Evolutionary conservation across 92 coral and sea anemone species (phyloP).

Genomic region (Phenganax marumi): DNA sequence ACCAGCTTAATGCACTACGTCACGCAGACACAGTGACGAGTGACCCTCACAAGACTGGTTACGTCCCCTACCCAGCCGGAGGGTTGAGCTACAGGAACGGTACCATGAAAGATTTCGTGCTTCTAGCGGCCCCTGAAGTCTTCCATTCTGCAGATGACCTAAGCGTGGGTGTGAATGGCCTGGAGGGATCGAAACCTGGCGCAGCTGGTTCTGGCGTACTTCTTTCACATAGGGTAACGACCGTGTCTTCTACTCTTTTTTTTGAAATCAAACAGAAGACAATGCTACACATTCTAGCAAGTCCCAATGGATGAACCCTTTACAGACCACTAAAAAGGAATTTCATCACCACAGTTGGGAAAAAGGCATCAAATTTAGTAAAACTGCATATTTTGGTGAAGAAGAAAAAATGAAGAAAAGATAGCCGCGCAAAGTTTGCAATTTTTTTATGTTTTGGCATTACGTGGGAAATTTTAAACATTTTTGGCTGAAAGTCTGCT

Average conservation of each 20-base stretch:
- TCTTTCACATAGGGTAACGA: conserved; percentile 85
- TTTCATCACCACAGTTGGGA: too few species aligned
- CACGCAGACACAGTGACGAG: conserved; percentile 73
- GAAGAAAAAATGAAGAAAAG: too few species aligned
- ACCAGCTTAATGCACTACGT: conserved; percentile 59
- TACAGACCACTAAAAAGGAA: too few species aligned
- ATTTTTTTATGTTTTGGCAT: too few species aligned
- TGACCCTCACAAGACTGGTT: conserved; percentile 85
- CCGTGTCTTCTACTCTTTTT: neutral
- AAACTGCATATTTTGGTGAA: too few species aligned
- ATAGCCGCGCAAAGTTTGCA: too few species aligned
- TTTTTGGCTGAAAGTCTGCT: too few species aligned
- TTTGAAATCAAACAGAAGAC: neutral
- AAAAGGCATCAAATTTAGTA: too few species aligned
- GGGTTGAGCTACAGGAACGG: conserved; percentile 72
- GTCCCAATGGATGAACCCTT: too few species aligned
- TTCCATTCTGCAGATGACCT: conserved; percentile 61
- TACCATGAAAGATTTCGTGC: conserved; percentile 68
- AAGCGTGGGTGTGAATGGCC: conserved; percentile 67
- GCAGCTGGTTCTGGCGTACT: conserved; percentile 83
- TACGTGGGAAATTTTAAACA: too few species aligned
- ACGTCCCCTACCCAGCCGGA: conserved; percentile 84
- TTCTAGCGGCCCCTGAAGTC: conserved; percentile 56
- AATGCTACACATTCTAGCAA: too few species aligned
- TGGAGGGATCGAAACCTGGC: conserved; percentile 94